Evolutionary conservation across 1,140 invertebrate genomes (phyloP), one percentile per base, ranked within the genome.

Genomic region (Paraescarpia echinospica): DNA sequence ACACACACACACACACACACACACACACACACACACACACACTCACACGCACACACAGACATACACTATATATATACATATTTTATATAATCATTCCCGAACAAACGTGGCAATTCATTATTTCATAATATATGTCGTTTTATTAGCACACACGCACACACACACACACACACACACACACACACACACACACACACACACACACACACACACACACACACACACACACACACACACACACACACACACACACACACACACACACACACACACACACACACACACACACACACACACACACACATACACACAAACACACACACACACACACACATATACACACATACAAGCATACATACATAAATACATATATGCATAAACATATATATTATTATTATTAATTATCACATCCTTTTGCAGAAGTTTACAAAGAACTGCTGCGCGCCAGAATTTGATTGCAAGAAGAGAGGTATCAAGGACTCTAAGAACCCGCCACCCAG

Each of bases 1-100:
- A 93, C 93, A 93, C 90, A 93, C 93, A 93, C 89, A 93, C 93
- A 93, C 90, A 93, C 93, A 93, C 90, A 93, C 93, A 93, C 77
- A 93, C 90, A 93, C 90, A 93, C 93, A 93, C 90, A 92, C 93
- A 93, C 59, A 93, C 93, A 93, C 90, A 93, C 93, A 93, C 90
- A 93, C 93, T 93, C 90, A 93, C 93, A 91, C 33, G 34, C 91
- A 91, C 33, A 91, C 91, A 91, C 33, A 91, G n/a, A n/a, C n/a
- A n/a, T n/a, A n/a, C n/a, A n/a, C n/a, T n/a, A n/a, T n/a, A n/a
- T n/a, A n/a, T n/a, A n/a, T n/a, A n/a, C n/a, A n/a, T n/a, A n/a
- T n/a, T n/a, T n/a, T n/a, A n/a, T n/a, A n/a, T n/a, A n/a, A n/a
- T n/a, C n/a, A n/a, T n/a, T n/a, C n/a, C n/a, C n/a, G n/a, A n/a